Evolutionary conservation across 2,888 invertebrate species (phyloP).

Genomic region (Drosophila subsilvestris): DNA sequence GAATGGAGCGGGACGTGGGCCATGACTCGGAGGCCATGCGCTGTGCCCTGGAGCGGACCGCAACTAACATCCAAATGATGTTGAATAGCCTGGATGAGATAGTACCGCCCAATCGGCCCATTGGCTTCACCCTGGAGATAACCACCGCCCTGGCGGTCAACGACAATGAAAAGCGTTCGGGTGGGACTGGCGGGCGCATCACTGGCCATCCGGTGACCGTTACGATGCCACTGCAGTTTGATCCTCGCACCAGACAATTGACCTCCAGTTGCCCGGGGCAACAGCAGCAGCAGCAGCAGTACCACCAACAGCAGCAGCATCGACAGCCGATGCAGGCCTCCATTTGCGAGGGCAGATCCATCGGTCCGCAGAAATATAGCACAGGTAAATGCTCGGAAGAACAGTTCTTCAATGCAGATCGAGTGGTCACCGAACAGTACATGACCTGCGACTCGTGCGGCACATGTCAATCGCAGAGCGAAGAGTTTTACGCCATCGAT

Average conservation of each 20-base stretch:
- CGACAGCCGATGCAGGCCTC: background rate
- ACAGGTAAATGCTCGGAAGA: constrained; percentile 26
- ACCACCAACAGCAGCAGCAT: background rate
- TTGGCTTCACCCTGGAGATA: constrained; percentile 62
- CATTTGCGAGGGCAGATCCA: constrained; percentile 1
- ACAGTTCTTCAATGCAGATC: constrained; percentile 1
- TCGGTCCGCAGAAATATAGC: background rate
- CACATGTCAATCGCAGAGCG: background rate
- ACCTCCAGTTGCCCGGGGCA: background rate
- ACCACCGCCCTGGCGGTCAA: constrained; percentile 57
- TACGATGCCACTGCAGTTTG: constrained; percentile 65
- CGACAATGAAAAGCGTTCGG: constrained; percentile 31
- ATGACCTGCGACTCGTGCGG: background rate
- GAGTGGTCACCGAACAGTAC: constrained; percentile 1
- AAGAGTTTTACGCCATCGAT: background rate
- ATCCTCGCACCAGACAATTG: constrained; percentile 52
- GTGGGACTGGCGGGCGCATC: background rate
- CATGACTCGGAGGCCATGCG: constrained; percentile 53
- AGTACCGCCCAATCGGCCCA: background rate
- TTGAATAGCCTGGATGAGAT: constrained; percentile 54
- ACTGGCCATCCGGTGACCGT: constrained; percentile 54
- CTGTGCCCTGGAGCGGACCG: constrained; percentile 54
- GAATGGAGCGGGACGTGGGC: constrained; percentile 2
- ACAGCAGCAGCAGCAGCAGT: background rate
- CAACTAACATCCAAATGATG: constrained; percentile 50